phyloP scores from a whole-genome alignment of 1,140 invertebrate species.

The Drosophila elegans region DNA sequence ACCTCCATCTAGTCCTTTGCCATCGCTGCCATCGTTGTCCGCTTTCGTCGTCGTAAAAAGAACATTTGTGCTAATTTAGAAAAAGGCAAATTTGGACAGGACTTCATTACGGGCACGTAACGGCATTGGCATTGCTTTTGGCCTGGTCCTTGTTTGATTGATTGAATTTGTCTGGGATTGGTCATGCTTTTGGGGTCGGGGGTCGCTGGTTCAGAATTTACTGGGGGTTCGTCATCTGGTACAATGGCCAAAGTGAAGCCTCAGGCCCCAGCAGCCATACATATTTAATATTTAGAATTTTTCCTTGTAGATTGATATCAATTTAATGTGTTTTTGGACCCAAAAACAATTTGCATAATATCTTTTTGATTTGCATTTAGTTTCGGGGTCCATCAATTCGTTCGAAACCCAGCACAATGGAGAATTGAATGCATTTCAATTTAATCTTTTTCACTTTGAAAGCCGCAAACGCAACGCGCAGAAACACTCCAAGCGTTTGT shows the following conservation, averaged over 20 bases:
- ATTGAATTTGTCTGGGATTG: conserved; percentile 73
- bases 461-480: conserved; percentile 2
- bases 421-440: conserved; percentile 28
- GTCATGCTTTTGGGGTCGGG: conserved; percentile 2
- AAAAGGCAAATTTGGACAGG: conserved; percentile 82
- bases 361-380: conserved; percentile 62
- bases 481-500: conserved; percentile 1
- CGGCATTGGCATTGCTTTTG: conserved; percentile 71
- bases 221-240: conserved; percentile 2
- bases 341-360: conserved; percentile 69
- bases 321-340: conserved; percentile 66
- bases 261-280: conserved; percentile 25
- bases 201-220: background rate
- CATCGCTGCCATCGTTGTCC: conserved; percentile 22
- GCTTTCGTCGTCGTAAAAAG: conserved; percentile 77
- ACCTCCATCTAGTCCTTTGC: conserved; percentile 1
- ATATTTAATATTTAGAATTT: conserved; percentile 69
- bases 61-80: conserved; percentile 83
- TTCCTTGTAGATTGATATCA: conserved; percentile 69
- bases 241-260: conserved; percentile 20
- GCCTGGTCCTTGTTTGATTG: conserved; percentile 67
- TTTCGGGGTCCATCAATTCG: conserved; percentile 34
- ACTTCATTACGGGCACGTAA: conserved; percentile 81
- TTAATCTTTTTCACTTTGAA: conserved; percentile 27
- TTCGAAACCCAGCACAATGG: background rate